Percentiles rank a stretch among this genome's conserved stretches.
These are phyloP conservation scores for Eulemur rufifrons DNA, from an alignment of 2,113 vertebrate species.

Conservation along the genomic window DNA sequence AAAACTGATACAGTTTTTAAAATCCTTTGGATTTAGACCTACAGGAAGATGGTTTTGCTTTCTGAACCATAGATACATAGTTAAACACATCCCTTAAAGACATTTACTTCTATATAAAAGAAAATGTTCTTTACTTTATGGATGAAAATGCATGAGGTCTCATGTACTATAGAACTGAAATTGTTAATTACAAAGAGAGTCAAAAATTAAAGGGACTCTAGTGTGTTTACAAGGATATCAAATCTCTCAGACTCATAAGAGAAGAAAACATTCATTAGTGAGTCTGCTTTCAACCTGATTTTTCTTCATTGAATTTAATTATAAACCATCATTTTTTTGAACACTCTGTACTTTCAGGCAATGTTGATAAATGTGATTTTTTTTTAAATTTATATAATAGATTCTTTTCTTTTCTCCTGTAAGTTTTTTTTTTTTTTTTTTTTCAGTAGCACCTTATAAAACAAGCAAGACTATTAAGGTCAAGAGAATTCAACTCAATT, in stretches of 20 bases:
- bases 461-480: background rate
- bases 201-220: background rate
- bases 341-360: background rate
- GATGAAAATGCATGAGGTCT: background rate
- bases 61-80: background rate
- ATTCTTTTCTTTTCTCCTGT: background rate
- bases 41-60: background rate
- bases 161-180: background rate
- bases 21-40: background rate
- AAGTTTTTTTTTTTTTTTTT: background rate
- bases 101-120: background rate
- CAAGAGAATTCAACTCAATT: background rate
- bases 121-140: background rate
- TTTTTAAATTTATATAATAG: background rate
- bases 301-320: background rate
- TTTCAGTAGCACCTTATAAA: background rate
- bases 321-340: slow-evolving; percentile 1
- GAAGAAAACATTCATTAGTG: background rate
- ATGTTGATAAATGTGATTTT: background rate
- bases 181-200: background rate
- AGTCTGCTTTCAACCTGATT: background rate
- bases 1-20: background rate
- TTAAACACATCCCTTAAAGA: background rate
- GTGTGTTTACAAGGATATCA: background rate
- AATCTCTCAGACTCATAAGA: background rate